A percentile compares a stretch with the other conserved stretches of the same genome.
These are phyloP conservation scores for Heloderma charlesbogerti DNA, from an alignment of 2,113 vertebrate genomes.

Conservation along the genomic window DNA sequence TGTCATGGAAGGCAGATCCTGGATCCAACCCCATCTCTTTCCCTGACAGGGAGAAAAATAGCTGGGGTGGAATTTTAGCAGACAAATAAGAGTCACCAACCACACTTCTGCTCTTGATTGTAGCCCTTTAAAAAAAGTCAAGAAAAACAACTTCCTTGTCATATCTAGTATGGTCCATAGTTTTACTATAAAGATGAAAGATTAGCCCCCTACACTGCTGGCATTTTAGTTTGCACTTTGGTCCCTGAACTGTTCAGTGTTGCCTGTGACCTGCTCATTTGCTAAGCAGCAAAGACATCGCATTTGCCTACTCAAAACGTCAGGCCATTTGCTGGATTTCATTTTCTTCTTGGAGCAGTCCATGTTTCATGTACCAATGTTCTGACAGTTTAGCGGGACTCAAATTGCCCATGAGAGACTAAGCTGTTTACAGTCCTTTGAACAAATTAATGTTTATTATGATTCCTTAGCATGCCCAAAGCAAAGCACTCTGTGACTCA, in stretches of 20 bases:
- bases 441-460: slow-evolving; percentile 47
- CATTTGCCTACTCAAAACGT: not conserved
- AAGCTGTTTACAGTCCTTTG: slow-evolving; percentile 53
- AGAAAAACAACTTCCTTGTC: not conserved
- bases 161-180: not conserved
- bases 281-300: slow-evolving; percentile 7
- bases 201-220: not conserved
- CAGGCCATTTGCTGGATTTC: slow-evolving; percentile 33
- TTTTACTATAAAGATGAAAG: not conserved
- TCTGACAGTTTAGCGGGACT: slow-evolving; percentile 45
- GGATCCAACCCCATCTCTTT: too few relatives aligned
- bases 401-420: slow-evolving; percentile 45
- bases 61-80: too few relatives aligned
- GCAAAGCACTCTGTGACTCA: slow-evolving; percentile 1
- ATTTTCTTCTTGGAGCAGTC: slow-evolving; percentile 54
- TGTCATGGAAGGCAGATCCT: too few relatives aligned
- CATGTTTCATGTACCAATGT: slow-evolving; percentile 4
- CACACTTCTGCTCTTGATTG: too few relatives aligned
- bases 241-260: not conserved
- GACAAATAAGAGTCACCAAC: not conserved
- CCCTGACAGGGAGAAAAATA: too few relatives aligned
- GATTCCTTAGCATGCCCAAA: slow-evolving; percentile 33
- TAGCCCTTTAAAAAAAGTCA: not conserved
- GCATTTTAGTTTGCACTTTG: not conserved
- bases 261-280: slow-evolving; percentile 15